These are phyloP conservation scores for Pemphigus obesinymphae DNA, from an alignment of 1,140 invertebrate species.

Conservation along the genomic window DNA sequence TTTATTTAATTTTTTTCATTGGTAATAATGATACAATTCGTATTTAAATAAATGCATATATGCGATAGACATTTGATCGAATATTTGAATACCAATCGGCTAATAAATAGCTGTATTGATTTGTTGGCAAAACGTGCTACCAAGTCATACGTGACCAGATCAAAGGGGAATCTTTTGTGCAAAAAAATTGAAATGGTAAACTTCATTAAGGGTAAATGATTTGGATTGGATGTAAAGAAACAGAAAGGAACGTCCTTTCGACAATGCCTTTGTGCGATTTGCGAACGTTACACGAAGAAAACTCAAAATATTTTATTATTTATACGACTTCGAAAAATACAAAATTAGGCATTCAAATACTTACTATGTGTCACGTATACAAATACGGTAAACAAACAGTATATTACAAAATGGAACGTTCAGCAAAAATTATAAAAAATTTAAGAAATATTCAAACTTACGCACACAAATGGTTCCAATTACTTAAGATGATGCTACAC, in stretches of 20 bases:
- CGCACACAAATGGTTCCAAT: too few species aligned
- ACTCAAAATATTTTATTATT: neutral
- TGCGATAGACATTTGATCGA: neutral
- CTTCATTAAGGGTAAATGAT: constrained; percentile 2
- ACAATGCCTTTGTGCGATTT: neutral
- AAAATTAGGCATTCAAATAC: too few species aligned
- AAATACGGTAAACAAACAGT: too few species aligned
- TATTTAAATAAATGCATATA: neutral
- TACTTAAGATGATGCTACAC: too few species aligned
- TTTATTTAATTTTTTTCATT: too few species aligned
- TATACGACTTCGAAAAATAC: too few species aligned
- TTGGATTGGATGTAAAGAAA: neutral
- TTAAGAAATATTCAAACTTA: too few species aligned
- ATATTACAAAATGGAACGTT: too few species aligned
- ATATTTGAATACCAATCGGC: neutral
- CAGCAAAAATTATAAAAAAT: too few species aligned
- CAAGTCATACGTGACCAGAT: constrained; percentile 1
- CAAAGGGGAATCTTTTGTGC: neutral
- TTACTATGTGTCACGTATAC: too few species aligned
- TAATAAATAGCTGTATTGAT: neutral
- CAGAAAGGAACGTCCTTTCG: neutral
- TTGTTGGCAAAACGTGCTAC: neutral
- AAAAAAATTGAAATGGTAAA: neutral
- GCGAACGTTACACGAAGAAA: neutral
- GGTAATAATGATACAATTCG: too few species aligned